Percentiles rank a stretch among this genome's conserved stretches.
Conservation (phyloP, 2,888 invertebrate genomes). For the Acleris sparsana region DNA sequence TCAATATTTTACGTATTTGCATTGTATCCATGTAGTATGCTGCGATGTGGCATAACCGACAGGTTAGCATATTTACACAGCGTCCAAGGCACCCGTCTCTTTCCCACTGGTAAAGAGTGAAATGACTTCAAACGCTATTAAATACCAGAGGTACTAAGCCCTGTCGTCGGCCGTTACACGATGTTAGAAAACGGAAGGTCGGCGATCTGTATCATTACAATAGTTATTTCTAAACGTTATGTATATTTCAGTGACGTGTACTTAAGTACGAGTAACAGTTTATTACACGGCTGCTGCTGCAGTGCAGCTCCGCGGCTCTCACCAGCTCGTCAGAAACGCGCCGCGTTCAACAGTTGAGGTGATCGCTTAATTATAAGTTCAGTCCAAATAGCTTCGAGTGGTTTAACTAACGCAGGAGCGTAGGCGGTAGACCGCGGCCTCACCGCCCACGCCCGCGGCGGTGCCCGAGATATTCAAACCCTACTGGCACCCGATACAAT, state of each 20-base stretch:
- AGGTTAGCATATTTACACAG: conserved; percentile 1
- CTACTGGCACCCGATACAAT: conserved; percentile 1
- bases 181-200: conserved; percentile 54
- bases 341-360: conserved; percentile 46
- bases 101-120: too few species aligned
- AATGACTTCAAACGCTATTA: too few species aligned
- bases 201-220: conserved; percentile 48
- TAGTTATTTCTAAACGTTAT: conserved; percentile 49
- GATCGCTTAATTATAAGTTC: conserved; percentile 52
- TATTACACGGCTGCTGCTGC: conserved; percentile 21
- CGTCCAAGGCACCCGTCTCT: too few species aligned
- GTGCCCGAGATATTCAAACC: conserved; percentile 27
- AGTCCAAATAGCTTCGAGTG: conserved; percentile 41
- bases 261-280: conserved; percentile 23
- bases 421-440: background rate
- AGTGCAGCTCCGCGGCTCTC: conserved; percentile 11
- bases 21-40: conserved; percentile 13
- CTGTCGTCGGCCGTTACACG: conserved; percentile 42
- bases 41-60: conserved; percentile 34
- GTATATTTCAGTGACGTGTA: conserved; percentile 51
- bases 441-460: background rate
- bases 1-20: conserved; percentile 65
- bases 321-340: conserved; percentile 44
- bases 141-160: too few species aligned
- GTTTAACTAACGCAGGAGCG: conserved; percentile 19